A percentile compares a stretch with the other conserved stretches of the same genome.
phyloP scores from a whole-genome alignment of 2,113 vertebrate genomes.

The Platycercus adscitus region DNA sequence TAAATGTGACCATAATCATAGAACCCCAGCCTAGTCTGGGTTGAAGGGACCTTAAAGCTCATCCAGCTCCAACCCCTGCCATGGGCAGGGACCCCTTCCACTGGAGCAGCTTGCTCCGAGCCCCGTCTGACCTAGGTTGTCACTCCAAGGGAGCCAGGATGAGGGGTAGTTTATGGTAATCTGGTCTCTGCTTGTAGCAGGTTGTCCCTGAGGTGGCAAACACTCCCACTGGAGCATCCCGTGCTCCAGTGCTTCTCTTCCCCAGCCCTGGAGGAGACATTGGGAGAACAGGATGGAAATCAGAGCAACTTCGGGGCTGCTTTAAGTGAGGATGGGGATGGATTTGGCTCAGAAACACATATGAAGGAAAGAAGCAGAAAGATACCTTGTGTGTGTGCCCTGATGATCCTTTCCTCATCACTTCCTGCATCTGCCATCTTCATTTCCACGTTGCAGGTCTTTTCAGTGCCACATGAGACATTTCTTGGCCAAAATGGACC shows the following conservation, averaged over 20 bases:
- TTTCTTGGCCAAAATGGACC: not conserved
- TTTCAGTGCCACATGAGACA: not conserved
- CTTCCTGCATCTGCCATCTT: not conserved
- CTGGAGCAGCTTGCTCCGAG: not conserved
- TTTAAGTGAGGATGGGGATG: no score
- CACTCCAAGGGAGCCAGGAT: not conserved
- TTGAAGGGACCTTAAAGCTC: not conserved
- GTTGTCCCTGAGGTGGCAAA: not conserved
- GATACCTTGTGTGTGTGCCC: not conserved
- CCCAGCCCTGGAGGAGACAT: not conserved
- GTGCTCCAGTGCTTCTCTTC: not conserved
- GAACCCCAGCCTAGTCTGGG: not conserved
- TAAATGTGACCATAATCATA: not conserved
- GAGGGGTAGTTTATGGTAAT: not conserved
- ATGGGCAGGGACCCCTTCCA: not conserved
- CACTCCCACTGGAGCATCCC: not conserved
- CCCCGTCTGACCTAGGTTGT: not conserved
- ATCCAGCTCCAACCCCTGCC: not conserved
- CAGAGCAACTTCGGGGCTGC: not conserved
- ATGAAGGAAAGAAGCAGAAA: not conserved
- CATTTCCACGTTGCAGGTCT: not conserved
- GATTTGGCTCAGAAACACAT: not conserved
- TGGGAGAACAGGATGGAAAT: not conserved
- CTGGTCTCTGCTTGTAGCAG: not conserved
- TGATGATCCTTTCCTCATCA: not conserved